Evolutionary conservation across 2,113 vertebrate species (phyloP), one percentile per base, ranked within the genome.

Genomic region (Archocentrus centrarchus): DNA sequence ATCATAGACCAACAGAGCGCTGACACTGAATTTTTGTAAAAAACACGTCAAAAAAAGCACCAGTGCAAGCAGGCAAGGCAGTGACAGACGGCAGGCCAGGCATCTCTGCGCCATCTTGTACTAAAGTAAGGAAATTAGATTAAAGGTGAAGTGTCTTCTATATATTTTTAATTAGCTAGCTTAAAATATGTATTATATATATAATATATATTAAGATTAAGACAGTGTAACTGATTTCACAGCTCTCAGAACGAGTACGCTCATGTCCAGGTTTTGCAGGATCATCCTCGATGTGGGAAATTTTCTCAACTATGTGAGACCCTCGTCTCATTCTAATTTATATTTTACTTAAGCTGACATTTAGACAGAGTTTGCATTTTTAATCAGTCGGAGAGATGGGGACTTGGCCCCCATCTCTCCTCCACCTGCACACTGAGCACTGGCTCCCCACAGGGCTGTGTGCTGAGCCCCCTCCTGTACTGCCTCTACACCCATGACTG

Each of bases 291-390:
- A 96, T 80, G 97, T 99, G 14, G 98, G 98, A 84, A 99, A 99
- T 95, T 99, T 99, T 83, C 96, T 99, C 82, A 99, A 99, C 90
- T 99, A 99, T 0, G 98, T 99, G 96, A 97, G 97, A 70, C 20
- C 17, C 44, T 41, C 11, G 47, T 15, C 63, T 60, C 7, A 3
- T 2, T 39, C 44, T 75, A 37, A 30, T 82, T n/a, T 77, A 37
- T 63, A 18, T 30, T 78, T 89, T 3, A 50, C 15, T 15, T 59
- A 10, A 9, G 24, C 30, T 79, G 75, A 77, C 78, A 77, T 87
- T 88, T 68, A 24, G 13, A 64, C 17, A 3, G 37, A 5, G 39
- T 18, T 59, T 84, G 75, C 60, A 62, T 86, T 77, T 87, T 88
- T 80, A 90, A 87, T 88, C 4, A 0, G n/a, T 15, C 11, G 3